Evolutionary conservation across 2,113 vertebrate genomes (phyloP).

Genomic region (Zosterops hypoxanthus): DNA sequence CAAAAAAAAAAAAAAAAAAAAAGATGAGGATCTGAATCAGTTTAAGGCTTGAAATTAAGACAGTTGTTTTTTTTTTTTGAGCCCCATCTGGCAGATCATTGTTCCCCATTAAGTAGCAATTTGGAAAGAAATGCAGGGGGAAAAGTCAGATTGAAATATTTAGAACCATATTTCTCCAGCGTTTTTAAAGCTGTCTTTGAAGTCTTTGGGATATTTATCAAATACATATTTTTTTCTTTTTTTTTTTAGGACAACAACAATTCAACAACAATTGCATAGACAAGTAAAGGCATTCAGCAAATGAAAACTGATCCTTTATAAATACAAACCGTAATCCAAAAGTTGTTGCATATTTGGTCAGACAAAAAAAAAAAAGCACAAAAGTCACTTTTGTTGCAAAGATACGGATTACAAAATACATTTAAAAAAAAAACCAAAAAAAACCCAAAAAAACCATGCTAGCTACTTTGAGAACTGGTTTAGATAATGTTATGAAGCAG

Average conservation of each 20-base stretch:
- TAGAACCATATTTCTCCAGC: slow-evolving; percentile 6
- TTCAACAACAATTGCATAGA: slow-evolving; percentile 56
- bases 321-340: slow-evolving; percentile 69
- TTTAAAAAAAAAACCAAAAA: slow-evolving; percentile 36
- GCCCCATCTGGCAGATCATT: not conserved
- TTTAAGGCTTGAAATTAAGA: slow-evolving; percentile 17
- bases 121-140: not conserved
- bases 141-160: slow-evolving; percentile 44
- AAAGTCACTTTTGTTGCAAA: slow-evolving; percentile 55
- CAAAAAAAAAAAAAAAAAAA: slow-evolving; percentile 28
- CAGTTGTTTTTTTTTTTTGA: not conserved
- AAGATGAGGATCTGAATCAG: not conserved
- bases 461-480: slow-evolving; percentile 73
- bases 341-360: slow-evolving; percentile 69
- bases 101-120: slow-evolving; percentile 8
- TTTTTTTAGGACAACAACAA: slow-evolving; percentile 14
- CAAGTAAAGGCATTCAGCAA: slow-evolving; percentile 50
- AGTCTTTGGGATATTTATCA: slow-evolving; percentile 48
- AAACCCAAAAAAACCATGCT: slow-evolving; percentile 32
- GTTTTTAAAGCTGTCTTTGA: slow-evolving; percentile 46
- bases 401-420: slow-evolving; percentile 81
- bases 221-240: not conserved
- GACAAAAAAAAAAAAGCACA: slow-evolving; percentile 74
- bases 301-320: slow-evolving; percentile 67
- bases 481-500: slow-evolving; percentile 73